Base-by-base conservation (phyloP, 2,888 invertebrate genomes). In the Lepidonotus clava region DNA sequence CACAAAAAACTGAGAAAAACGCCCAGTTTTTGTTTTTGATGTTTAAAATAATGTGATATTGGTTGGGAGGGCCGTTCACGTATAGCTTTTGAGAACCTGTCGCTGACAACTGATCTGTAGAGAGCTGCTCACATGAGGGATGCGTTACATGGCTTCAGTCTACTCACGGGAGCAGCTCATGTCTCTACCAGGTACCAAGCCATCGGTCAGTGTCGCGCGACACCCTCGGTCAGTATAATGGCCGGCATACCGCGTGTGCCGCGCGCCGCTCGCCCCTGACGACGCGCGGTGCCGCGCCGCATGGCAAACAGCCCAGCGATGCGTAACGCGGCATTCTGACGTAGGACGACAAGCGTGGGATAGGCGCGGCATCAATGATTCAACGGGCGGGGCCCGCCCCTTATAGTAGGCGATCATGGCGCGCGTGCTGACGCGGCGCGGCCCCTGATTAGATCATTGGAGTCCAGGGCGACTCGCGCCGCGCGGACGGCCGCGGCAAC, bases 241-340 rank as follows among this genome's bases (percentile, higher is more conserved):
- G 11, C 11, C 28, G n/a, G 1, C 61, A 61, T 61, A 61, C 71
- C 71, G n/a, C 71, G 36, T 18, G 36, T 21, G 36, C 0, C 18
- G 36, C 8, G 21, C 36, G 46, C 8, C 8, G 71, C 34, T 38
- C 21, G 36, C 71, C 36, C 71, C 71, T 1, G 71, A 38, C 71
- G 71, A 71, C 71, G 71, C 71, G 71, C 14, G 36, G 38, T 38
- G 71, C 71, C 71, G 71, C 71, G 71, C 61, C 71, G 71, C 71
- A 14, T 71, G 34, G 36, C 71, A 24, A 71, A 36, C 36, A 71
- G 36, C 36, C 36, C 71, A 38, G 1, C 28, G 61, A 61, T 32
- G 61, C 61, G 61, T 61, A 61, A 61, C 61, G 61, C 61, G 61
- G 61, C 61, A 61, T 61, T 11, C 28, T 61, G 61, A 61, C 71